Conservation (phyloP, 2,888 invertebrate genomes). For the Cloeon dipterum region DNA sequence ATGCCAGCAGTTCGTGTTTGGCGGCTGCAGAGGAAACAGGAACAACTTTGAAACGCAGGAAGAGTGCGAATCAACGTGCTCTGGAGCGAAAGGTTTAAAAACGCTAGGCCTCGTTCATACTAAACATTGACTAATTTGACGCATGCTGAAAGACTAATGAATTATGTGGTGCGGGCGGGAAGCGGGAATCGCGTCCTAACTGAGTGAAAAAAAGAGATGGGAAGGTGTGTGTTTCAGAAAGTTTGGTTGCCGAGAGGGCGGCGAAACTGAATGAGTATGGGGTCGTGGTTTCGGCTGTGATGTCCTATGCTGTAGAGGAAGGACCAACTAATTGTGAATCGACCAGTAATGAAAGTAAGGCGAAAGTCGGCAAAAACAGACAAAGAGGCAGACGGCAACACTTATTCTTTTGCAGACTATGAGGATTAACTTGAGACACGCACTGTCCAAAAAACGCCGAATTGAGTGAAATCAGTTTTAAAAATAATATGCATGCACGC, state of each 20-base stretch:
- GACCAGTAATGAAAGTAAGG: too few species aligned
- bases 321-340: not conserved
- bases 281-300: slow-evolving; percentile 9
- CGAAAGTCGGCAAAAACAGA: too few species aligned
- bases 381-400: too few species aligned
- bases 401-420: too few species aligned
- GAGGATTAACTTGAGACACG: too few species aligned
- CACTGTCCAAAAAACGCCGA: too few species aligned
- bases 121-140: not conserved
- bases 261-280: slow-evolving; percentile 9
- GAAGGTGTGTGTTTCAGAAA: slow-evolving; percentile 6
- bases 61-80: slow-evolving; percentile 42
- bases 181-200: too few species aligned
- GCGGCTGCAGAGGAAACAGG: slow-evolving; percentile 70
- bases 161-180: not conserved
- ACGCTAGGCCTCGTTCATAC: not conserved
- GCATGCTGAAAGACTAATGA: not conserved
- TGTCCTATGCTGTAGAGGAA: slow-evolving; percentile 6
- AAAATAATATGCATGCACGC: too few species aligned
- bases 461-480: too few species aligned
- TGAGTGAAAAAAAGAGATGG: too few species aligned
- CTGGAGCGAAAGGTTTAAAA: slow-evolving; percentile 23
- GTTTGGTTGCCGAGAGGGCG: slow-evolving; percentile 8
- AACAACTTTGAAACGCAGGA: slow-evolving; percentile 64
- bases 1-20: slow-evolving; percentile 68